Percentiles rank a stretch among this genome's conserved stretches.
phyloP scores from a whole-genome alignment of 2,888 invertebrate species.

The Entomobrya multifasciata region DNA sequence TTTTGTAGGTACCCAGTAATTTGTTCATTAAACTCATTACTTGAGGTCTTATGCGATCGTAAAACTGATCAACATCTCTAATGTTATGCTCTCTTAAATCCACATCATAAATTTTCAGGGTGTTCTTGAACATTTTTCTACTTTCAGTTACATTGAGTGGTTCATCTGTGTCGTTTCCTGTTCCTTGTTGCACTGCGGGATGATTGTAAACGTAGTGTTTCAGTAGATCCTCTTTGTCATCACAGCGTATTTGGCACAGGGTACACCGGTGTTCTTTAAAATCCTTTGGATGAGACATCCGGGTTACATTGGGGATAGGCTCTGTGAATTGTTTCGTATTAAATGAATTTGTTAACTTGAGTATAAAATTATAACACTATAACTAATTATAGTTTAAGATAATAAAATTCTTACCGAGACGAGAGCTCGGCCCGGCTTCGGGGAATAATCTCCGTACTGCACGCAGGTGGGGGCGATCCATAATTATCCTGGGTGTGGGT shows the following conservation, averaged over 20 bases:
- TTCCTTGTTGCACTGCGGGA: neutral
- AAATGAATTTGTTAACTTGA: too few relatives aligned
- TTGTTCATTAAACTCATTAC: neutral
- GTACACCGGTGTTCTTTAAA: neutral
- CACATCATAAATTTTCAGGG: neutral
- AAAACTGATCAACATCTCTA: neutral
- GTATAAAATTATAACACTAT: too few relatives aligned
- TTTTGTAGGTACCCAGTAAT: neutral
- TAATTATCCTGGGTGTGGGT: too few relatives aligned
- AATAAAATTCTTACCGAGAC: too few relatives aligned
- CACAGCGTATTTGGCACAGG: neutral
- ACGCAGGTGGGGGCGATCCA: too few relatives aligned
- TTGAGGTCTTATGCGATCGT: neutral
- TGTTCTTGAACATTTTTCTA: neutral
- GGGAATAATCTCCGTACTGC: too few relatives aligned
- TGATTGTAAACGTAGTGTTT: neutral
- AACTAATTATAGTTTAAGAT: too few relatives aligned
- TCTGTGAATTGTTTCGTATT: too few relatives aligned
- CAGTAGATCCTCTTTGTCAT: neutral
- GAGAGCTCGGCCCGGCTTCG: too few relatives aligned
- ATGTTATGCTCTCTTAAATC: neutral
- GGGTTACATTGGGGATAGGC: neutral
- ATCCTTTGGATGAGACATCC: neutral
- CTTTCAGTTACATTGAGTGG: neutral
- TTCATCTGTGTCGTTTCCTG: neutral